Percentiles rank a stretch among this genome's conserved stretches.
phyloP scores from a whole-genome alignment of 2,888 invertebrate species.

The Caenorhabditis virilis region DNA sequence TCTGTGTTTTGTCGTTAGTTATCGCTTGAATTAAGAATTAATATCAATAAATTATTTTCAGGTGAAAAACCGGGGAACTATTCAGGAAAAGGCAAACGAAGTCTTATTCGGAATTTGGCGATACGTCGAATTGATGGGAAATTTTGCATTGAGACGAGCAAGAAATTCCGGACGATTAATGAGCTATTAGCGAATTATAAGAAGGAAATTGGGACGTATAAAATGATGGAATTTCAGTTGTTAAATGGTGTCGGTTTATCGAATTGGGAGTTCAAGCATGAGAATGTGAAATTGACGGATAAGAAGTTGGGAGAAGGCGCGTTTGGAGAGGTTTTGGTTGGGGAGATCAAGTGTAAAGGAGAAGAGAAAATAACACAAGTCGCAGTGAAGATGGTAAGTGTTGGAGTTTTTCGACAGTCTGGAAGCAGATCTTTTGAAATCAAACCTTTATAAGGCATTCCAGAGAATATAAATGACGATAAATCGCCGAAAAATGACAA shows the following conservation, averaged over 20 bases:
- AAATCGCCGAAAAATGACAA: too few species aligned
- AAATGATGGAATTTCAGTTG: conserved; percentile 13
- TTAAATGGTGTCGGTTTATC: conserved; percentile 2
- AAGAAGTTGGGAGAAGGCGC: conserved; percentile 19
- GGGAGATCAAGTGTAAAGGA: background rate
- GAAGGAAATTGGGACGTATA: background rate
- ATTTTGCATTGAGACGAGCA: conserved; percentile 8
- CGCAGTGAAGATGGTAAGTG: conserved; percentile 17
- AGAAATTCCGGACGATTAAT: conserved; percentile 8
- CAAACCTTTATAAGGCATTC: too few species aligned
- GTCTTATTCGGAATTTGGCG: conserved; percentile 8
- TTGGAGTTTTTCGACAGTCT: too few species aligned
- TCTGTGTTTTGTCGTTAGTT: background rate
- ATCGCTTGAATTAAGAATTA: too few species aligned
- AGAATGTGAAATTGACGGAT: conserved; percentile 14
- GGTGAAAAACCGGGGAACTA: background rate
- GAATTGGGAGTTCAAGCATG: conserved; percentile 22
- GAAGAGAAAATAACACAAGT: background rate
- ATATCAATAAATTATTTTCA: too few species aligned
- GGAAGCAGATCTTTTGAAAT: too few species aligned
- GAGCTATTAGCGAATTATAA: conserved; percentile 14
- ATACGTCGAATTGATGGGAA: conserved; percentile 8
- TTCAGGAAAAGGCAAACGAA: background rate
- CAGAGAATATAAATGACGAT: too few species aligned
- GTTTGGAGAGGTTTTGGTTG: conserved; percentile 13